Conservation (phyloP, 1,140 invertebrate species). For the Orussus abietinus region DNA sequence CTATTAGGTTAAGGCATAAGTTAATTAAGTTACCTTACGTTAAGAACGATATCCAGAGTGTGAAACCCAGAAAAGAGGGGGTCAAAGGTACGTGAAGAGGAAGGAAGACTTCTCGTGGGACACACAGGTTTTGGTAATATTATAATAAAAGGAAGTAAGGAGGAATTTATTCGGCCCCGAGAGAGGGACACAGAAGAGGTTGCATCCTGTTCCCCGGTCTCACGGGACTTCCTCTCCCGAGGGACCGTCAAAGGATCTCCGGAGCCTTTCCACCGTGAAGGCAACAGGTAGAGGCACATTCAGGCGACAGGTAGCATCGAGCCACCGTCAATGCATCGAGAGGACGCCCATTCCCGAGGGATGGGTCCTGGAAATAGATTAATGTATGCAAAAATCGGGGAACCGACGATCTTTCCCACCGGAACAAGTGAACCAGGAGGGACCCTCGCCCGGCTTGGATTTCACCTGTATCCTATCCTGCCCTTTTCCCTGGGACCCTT, state of each 20-base stretch:
- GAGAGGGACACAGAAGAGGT: conserved; percentile 20
- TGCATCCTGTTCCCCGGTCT: neutral
- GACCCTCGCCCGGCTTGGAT: conserved; percentile 23
- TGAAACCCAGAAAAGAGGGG: too few species aligned
- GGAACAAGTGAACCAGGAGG: conserved; percentile 33
- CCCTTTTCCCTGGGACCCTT: conserved; percentile 1
- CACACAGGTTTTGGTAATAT: too few species aligned
- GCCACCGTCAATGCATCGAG: conserved; percentile 2
- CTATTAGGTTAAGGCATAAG: too few species aligned
- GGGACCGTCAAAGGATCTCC: too few species aligned
- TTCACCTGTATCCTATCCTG: conserved; percentile 37
- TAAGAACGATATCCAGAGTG: too few species aligned
- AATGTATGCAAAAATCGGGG: conserved; percentile 48
- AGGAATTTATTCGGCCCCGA: conserved; percentile 22
- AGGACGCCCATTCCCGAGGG: conserved; percentile 19
- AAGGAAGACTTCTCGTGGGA: too few species aligned
- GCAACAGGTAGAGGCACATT: too few species aligned
- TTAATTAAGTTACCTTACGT: too few species aligned
- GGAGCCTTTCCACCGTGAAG: too few species aligned
- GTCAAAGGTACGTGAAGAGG: too few species aligned
- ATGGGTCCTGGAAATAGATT: conserved; percentile 41
- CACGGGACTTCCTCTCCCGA: too few species aligned
- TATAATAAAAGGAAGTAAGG: too few species aligned
- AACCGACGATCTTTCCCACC: conserved; percentile 37
- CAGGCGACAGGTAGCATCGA: neutral